Evolutionary conservation across 1,140 invertebrate genomes (phyloP).

Genomic region (Drosophila ambigua): DNA sequence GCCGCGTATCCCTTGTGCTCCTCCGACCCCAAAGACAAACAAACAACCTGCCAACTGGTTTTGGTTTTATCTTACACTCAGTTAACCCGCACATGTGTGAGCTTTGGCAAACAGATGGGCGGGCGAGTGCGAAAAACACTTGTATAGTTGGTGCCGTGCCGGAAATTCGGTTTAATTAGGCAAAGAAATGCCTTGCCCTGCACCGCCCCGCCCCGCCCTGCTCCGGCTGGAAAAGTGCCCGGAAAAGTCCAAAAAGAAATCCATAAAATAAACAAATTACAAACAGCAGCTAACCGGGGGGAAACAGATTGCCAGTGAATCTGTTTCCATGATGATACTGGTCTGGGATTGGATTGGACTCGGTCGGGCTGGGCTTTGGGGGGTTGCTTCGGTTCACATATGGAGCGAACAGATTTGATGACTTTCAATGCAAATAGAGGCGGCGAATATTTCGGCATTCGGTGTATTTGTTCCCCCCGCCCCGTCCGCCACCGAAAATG

Average conservation of each 20-base stretch:
- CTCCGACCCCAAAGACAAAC: background rate
- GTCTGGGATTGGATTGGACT: too few species aligned
- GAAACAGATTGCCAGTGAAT: slow-evolving; percentile 53
- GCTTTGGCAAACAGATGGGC: slow-evolving; percentile 17
- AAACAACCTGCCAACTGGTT: slow-evolving; percentile 30
- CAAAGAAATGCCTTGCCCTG: slow-evolving; percentile 33
- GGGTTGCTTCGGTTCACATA: slow-evolving; percentile 22
- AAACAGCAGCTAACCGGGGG: slow-evolving; percentile 28
- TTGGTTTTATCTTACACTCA: slow-evolving; percentile 2
- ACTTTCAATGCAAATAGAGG: slow-evolving; percentile 49
- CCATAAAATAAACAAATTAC: slow-evolving; percentile 81
- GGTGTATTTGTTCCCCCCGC: background rate
- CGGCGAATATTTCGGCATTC: too few species aligned
- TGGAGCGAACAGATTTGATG: slow-evolving; percentile 38
- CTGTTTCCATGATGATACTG: background rate
- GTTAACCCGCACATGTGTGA: slow-evolving; percentile 46
- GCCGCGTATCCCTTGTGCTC: too few species aligned
- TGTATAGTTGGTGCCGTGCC: slow-evolving; percentile 28
- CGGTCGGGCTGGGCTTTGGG: background rate
- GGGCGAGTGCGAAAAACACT: slow-evolving; percentile 11
- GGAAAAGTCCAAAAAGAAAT: slow-evolving; percentile 48
- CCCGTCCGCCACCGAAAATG: background rate
- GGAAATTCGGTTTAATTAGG: slow-evolving; percentile 63
- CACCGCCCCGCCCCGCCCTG: background rate
- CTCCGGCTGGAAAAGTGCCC: slow-evolving; percentile 24